Evolutionary conservation across 2,888 invertebrate genomes (phyloP), one percentile per base, ranked within the genome.

Genomic region (Agapetus fuscipes): DNA sequence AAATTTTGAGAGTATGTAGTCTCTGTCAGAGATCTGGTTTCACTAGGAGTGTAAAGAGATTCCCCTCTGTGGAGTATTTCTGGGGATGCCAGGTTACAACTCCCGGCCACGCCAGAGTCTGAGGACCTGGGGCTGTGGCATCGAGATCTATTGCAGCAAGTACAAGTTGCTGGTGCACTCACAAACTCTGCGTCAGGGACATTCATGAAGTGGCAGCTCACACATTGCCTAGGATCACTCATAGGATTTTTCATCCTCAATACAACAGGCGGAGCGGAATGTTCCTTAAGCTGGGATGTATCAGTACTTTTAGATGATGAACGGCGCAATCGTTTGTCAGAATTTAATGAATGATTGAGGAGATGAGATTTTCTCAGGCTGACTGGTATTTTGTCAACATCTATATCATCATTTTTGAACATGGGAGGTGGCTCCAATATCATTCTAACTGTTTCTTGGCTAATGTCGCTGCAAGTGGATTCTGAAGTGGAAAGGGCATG

Each of bases 61-160:
- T 54, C 54, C 48, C 59, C 59, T 36, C 54, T 50, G 39, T 55
- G 46, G 12, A 61, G 59, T n/a, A 77, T 66, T 58, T 82, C 82
- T 0, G 83, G 82, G 1, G 83, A 81, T 3, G 82, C 75, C 43
- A 83, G 66, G 39, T 79, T 78, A 54, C 80, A 84, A 60, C 85
- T 86, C 16, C 87, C 88, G 1, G 85, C 88, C 64, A 89, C 83
- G 15, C 89, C 89, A 0, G 87, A 88, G 57, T 85, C 84, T 11
- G 88, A 87, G 5, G 82, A 83, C 46, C 83, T 67, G 0, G 80
- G 80, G 59, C 83, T 83, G 26, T 75, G 76, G 47, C 76, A 78
- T 49, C 73, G 59, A 0, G 76, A 77, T 50, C 71, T 67, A 50
- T 74, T 73, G 49, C 77, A 77, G 51, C 76, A 77, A 53, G 72